phyloP scores from a whole-genome alignment of 92 coral and sea anemone species.

The Meandrina meandrites region DNA sequence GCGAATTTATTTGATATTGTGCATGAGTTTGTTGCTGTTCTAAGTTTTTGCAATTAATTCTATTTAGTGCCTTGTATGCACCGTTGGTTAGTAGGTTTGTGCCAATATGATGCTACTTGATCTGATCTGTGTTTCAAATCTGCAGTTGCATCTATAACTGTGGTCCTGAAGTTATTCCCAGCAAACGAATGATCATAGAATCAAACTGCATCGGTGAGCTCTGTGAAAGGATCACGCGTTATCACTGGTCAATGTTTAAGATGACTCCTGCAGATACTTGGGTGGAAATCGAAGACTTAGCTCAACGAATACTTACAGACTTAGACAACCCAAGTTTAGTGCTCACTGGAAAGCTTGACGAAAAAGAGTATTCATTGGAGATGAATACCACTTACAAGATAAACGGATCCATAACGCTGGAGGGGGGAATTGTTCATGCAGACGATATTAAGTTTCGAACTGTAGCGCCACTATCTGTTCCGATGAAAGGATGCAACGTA shows the following conservation, averaged over 20 bases:
- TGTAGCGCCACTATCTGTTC: background rate
- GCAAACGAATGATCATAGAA: slow-evolving; percentile 44
- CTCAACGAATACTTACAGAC: slow-evolving; percentile 46
- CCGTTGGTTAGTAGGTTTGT: too few relatives aligned
- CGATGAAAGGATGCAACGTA: too few relatives aligned
- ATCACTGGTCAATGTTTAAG: slow-evolving; percentile 57
- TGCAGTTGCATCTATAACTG: slow-evolving; percentile 62
- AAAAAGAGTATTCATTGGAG: background rate
- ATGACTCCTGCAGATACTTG: slow-evolving; percentile 8
- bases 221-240: slow-evolving; percentile 48
- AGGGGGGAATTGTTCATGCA: background rate
- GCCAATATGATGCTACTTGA: too few relatives aligned
- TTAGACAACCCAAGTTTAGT: slow-evolving; percentile 63
- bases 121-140: background rate
- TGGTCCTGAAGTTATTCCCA: slow-evolving; percentile 55
- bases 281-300: slow-evolving; percentile 42
- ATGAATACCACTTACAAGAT: slow-evolving; percentile 14
- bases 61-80: too few relatives aligned
- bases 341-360: slow-evolving; percentile 22
- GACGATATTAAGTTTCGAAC: slow-evolving; percentile 5
- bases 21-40: too few relatives aligned
- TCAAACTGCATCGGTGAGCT: slow-evolving; percentile 54
- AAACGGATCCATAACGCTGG: background rate
- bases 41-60: too few relatives aligned
- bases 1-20: too few relatives aligned